phyloP scores from a whole-genome alignment of 2,797 vertebrate genomes.

The Sphenodon punctatus region DNA sequence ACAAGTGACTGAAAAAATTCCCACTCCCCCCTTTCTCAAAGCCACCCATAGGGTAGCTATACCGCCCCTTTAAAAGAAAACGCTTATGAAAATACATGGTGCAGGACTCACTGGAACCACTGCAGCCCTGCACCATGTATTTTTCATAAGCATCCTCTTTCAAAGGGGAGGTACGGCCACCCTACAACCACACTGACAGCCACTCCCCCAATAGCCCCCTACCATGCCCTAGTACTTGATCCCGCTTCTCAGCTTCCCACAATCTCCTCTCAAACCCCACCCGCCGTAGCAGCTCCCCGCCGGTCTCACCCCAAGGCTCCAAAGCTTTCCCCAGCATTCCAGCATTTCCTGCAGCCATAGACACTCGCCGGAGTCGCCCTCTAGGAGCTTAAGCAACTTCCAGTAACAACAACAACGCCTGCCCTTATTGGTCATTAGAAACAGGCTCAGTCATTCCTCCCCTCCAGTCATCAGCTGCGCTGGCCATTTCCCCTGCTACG shows the following conservation, averaged over 20 bases:
- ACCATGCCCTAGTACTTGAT: accelerated
- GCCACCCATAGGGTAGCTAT: too few relatives aligned
- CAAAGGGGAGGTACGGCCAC: too few relatives aligned
- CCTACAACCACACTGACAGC: too few relatives aligned
- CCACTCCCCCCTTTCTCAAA: too few relatives aligned
- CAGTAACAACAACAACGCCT: too few relatives aligned
- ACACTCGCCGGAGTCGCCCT: neutral
- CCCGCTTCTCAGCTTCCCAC: too few relatives aligned
- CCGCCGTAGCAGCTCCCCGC: accelerated
- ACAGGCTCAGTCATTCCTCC: too few relatives aligned
- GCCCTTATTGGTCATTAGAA: neutral
- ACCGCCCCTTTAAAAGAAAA: too few relatives aligned
- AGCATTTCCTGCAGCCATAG: neutral
- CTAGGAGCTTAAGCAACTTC: accelerated
- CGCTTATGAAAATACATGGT: too few relatives aligned
- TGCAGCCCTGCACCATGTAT: neutral
- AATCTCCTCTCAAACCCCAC: too few relatives aligned
- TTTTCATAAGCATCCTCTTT: too few relatives aligned
- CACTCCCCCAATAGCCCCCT: neutral
- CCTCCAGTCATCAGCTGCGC: neutral
- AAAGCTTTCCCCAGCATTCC: neutral
- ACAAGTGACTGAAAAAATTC: too few relatives aligned
- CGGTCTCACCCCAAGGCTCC: neutral
- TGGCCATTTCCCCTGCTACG: neutral
- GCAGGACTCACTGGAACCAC: neutral